Conservation (phyloP, 1,140 invertebrate genomes). For the Neotoxoptera formosana region DNA sequence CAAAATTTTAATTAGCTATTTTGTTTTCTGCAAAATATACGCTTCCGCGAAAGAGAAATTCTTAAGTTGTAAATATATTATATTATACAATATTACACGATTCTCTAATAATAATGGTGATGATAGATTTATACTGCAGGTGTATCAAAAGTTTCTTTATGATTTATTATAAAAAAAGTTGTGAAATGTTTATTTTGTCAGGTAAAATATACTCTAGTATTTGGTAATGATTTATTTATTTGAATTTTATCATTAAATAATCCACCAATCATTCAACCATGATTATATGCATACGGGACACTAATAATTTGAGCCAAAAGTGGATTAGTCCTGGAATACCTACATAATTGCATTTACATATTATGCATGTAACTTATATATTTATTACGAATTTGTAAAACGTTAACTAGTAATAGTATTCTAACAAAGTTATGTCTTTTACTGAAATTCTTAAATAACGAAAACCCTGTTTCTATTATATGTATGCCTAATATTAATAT, state of each 20-base stretch:
- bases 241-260: background rate
- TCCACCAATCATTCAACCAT: background rate
- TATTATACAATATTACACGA: background rate
- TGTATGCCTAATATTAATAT: background rate
- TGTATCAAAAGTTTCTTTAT: background rate
- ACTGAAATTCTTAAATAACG: background rate
- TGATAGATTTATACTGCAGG: background rate
- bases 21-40: background rate
- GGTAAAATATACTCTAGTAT: background rate
- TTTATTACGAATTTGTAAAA: background rate
- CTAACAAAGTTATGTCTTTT: background rate
- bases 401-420: background rate
- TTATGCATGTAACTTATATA: background rate
- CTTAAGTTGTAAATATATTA: background rate
- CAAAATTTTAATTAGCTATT: background rate
- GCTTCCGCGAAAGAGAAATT: background rate
- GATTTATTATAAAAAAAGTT: background rate
- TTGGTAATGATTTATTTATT: background rate
- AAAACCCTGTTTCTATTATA: background rate
- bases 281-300: background rate
- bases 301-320: background rate
- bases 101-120: background rate
- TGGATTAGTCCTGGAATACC: background rate
- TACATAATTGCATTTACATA: background rate
- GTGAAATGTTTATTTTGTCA: background rate